Conservation (phyloP, 2,113 vertebrate genomes). For the Oryctolagus cuniculus region DNA sequence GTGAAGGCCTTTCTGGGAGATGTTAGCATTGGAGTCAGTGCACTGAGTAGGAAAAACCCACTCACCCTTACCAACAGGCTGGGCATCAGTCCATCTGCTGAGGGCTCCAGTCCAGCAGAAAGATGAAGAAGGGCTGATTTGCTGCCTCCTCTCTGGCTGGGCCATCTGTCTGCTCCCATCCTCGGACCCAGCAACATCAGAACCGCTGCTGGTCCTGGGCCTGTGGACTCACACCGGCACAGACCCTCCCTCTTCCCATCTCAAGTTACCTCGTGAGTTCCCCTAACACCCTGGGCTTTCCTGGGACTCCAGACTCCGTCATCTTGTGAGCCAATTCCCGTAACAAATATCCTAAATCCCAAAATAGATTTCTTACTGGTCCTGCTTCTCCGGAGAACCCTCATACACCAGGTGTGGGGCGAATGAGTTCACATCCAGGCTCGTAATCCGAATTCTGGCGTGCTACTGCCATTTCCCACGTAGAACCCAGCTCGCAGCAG, state of each 20-base stretch:
- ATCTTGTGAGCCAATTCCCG: background rate
- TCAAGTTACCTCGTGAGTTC: too few species aligned
- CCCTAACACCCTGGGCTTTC: background rate
- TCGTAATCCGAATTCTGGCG: background rate
- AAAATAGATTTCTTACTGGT: background rate
- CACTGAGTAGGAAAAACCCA: background rate
- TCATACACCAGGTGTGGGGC: background rate
- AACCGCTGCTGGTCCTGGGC: background rate
- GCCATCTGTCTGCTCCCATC: background rate
- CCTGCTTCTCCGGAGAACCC: background rate
- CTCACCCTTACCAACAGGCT: too few species aligned
- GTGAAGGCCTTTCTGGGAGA: background rate
- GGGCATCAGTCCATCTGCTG: too few species aligned
- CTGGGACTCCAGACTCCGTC: background rate
- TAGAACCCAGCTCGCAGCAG: background rate
- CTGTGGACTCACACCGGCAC: background rate
- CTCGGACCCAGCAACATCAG: too few species aligned
- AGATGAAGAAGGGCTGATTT: background rate
- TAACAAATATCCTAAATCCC: background rate
- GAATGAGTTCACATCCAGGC: background rate
- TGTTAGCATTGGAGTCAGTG: background rate
- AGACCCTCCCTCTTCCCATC: background rate
- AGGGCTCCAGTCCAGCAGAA: background rate
- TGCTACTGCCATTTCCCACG: background rate
- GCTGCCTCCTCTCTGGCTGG: background rate